Conservation (phyloP, 2,888 invertebrate species). For the Troglohyphantes excavatus region DNA sequence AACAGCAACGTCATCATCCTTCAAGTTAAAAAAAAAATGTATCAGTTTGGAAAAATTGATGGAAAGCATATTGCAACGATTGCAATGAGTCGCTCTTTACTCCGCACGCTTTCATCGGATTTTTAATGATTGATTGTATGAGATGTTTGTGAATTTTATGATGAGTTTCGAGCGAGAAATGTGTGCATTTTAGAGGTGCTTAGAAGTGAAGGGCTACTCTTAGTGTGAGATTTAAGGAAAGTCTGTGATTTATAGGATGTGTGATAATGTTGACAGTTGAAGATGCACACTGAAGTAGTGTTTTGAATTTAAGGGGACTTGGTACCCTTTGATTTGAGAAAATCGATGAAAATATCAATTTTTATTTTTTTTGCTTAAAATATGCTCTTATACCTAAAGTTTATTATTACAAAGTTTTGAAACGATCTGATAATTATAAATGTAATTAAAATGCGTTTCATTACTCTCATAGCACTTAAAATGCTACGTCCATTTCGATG, state of each 20-base stretch:
- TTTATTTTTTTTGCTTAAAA: too few species aligned
- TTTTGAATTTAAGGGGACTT: not conserved
- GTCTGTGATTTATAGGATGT: constrained; percentile 22
- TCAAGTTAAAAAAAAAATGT: not conserved
- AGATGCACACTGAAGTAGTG: constrained; percentile 1
- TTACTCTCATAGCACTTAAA: too few species aligned
- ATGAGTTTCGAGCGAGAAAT: not conserved
- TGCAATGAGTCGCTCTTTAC: not conserved
- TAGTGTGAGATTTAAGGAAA: not conserved
- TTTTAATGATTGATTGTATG: not conserved
- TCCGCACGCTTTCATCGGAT: constrained; percentile 6
- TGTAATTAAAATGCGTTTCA: too few species aligned
- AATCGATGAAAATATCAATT: too few species aligned
- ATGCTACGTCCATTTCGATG: too few species aligned
- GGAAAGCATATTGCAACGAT: not conserved
- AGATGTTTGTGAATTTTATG: not conserved
- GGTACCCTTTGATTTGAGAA: too few species aligned
- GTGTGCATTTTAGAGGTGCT: not conserved
- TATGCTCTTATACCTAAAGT: too few species aligned
- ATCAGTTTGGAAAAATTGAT: not conserved
- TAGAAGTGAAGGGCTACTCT: not conserved
- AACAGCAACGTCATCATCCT: not conserved
- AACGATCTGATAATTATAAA: too few species aligned
- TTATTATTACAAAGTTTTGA: too few species aligned
- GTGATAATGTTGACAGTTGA: not conserved